Percentiles rank a stretch among this genome's conserved stretches.
phyloP scores from a whole-genome alignment of 2,888 invertebrate genomes.

The Laothoe populi region DNA sequence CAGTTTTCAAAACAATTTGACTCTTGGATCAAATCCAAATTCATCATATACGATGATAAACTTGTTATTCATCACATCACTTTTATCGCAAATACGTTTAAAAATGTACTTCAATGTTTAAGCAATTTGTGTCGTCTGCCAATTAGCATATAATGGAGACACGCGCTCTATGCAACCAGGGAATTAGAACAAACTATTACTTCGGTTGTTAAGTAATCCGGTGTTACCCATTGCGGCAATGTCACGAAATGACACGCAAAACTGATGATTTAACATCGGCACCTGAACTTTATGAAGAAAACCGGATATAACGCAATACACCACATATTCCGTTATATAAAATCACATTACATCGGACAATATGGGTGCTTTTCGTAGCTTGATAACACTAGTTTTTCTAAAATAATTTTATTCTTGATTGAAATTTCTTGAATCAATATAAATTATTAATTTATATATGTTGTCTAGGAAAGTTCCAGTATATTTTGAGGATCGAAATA shows the following conservation, averaged over 20 bases:
- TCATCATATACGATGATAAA: not conserved
- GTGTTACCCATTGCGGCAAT: constrained; percentile 40
- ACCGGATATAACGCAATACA: not conserved
- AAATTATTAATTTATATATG: too few species aligned
- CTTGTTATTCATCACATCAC: constrained; percentile 32
- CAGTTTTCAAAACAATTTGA: too few species aligned
- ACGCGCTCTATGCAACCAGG: constrained; percentile 55
- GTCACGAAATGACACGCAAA: constrained; percentile 19
- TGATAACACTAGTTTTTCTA: not conserved
- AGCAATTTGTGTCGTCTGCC: constrained; percentile 65
- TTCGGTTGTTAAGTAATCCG: constrained; percentile 60
- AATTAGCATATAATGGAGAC: constrained; percentile 71
- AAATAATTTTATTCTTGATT: too few species aligned
- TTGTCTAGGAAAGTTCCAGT: too few species aligned
- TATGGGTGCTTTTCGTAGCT: not conserved
- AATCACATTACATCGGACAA: not conserved
- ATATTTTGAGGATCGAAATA: too few species aligned
- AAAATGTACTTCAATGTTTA: constrained; percentile 49
- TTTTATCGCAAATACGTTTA: constrained; percentile 30
- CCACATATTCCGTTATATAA: not conserved
- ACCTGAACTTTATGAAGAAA: constrained; percentile 3
- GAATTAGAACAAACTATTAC: constrained; percentile 66
- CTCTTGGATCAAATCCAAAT: not conserved
- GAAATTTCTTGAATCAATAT: too few species aligned
- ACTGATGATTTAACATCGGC: constrained; percentile 14